Evolutionary conservation across 2,888 invertebrate species (phyloP).

Genomic region (Amphipoea lucens): DNA sequence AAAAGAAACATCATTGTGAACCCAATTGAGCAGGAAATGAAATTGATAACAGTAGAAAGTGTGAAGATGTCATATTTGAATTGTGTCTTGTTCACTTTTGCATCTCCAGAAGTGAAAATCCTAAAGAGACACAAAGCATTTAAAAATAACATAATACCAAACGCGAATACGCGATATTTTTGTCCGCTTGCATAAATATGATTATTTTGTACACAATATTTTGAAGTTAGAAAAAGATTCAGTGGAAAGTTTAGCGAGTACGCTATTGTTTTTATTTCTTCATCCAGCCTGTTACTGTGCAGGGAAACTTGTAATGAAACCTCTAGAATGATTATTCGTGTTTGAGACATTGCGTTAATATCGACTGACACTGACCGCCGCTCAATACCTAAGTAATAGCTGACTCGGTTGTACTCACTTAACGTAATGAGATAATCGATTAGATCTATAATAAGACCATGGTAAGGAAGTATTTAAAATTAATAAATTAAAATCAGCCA

Average conservation of each 20-base stretch:
- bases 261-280: constrained; percentile 21
- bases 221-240: constrained; percentile 27
- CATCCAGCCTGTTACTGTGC: constrained; percentile 10
- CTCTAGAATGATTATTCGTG: neutral
- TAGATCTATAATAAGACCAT: neutral
- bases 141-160: constrained; percentile 5
- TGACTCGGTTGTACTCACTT: neutral
- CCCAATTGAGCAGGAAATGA: neutral
- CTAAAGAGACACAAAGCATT: constrained; percentile 11
- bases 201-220: constrained; percentile 14
- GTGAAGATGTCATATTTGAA: constrained; percentile 22
- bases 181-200: constrained; percentile 6
- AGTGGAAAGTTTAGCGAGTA: constrained; percentile 29
- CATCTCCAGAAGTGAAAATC: constrained; percentile 4
- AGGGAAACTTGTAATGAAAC: neutral
- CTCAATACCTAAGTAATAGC: neutral
- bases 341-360: constrained; percentile 6
- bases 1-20: constrained; percentile 7
- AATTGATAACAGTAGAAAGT: constrained; percentile 1
- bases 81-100: constrained; percentile 6
- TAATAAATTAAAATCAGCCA: too few relatives aligned
- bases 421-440: neutral
- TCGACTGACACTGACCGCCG: neutral
- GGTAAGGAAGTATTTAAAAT: too few relatives aligned
- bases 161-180: constrained; percentile 25